These are phyloP conservation scores for Lampropteryx suffumata DNA, from an alignment of 2,888 invertebrate species.

Conservation along the genomic window DNA sequence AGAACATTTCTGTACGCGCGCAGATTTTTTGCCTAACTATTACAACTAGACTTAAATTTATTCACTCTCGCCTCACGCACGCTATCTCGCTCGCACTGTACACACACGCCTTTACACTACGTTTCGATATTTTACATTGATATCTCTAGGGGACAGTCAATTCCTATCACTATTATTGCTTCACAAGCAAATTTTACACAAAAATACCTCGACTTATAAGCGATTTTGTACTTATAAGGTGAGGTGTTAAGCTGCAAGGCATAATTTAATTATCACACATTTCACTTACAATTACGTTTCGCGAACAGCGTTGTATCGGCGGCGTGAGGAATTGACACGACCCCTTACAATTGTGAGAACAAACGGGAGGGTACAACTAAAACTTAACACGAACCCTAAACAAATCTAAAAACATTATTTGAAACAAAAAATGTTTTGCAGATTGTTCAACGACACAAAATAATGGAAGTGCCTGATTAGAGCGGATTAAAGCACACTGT, in stretches of 20 bases:
- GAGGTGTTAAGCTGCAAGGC: conserved; percentile 39
- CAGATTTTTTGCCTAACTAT: conserved; percentile 70
- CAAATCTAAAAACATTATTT: conserved; percentile 63
- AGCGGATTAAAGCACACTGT: conserved; percentile 40
- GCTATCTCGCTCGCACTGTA: conserved; percentile 50
- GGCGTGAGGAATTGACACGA: conserved; percentile 71
- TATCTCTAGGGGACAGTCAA: conserved; percentile 72
- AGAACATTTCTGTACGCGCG: conserved; percentile 48
- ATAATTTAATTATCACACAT: conserved; percentile 37
- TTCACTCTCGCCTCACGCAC: conserved; percentile 56
- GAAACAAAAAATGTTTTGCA: conserved; percentile 45
- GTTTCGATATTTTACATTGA: conserved; percentile 72
- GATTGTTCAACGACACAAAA: conserved; percentile 48
- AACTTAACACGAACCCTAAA: conserved; percentile 70
- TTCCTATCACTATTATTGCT: conserved; percentile 64
- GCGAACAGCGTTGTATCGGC: conserved; percentile 44
- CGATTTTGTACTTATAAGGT: conserved; percentile 35
- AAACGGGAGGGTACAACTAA: conserved; percentile 55
- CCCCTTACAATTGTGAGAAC: conserved; percentile 55
- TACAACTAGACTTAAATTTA: conserved; percentile 72
- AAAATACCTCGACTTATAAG: conserved; percentile 33
- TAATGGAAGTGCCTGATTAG: conserved; percentile 54
- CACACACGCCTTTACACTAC: conserved; percentile 61
- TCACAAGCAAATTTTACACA: conserved; percentile 50
- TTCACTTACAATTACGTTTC: conserved; percentile 49